phyloP scores from a whole-genome alignment of 2,888 invertebrate species.

The Drosophila nigritarsus region DNA sequence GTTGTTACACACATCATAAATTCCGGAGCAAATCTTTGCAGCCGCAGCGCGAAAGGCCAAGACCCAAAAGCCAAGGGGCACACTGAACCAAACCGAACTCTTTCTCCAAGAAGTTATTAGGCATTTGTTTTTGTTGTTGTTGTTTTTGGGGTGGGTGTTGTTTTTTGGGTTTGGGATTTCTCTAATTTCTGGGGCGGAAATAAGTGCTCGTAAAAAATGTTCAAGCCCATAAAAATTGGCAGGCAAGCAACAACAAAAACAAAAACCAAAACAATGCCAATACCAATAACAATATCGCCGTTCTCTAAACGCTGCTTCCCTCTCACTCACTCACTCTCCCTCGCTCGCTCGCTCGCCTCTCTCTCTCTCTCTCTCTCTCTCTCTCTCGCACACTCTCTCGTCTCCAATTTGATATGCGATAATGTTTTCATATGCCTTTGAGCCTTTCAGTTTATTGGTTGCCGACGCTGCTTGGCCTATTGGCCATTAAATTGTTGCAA shows the following conservation, averaged over 20 bases:
- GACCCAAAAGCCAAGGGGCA: constrained; percentile 6
- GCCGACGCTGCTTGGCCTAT: constrained; percentile 13
- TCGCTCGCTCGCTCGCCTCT: background rate
- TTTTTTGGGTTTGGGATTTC: constrained; percentile 56
- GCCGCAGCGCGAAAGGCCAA: background rate
- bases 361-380: background rate
- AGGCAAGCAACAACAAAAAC: constrained; percentile 16
- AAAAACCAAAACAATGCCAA: background rate
- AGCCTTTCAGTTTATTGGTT: constrained; percentile 54
- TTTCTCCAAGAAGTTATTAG: constrained; percentile 56
- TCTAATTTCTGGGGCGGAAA: constrained; percentile 83
- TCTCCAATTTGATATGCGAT: constrained; percentile 58
- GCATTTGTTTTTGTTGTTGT: constrained; percentile 8
- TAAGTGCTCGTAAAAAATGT: constrained; percentile 81
- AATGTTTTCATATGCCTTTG: constrained; percentile 62
- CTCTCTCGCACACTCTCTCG: background rate
- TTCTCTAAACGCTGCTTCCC: constrained; percentile 16
- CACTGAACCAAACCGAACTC: constrained; percentile 15
- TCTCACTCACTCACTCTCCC: background rate
- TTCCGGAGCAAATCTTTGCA: constrained; percentile 38
- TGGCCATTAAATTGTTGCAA: constrained; percentile 21
- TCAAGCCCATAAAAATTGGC: constrained; percentile 61
- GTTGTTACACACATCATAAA: constrained; percentile 80
- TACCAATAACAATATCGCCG: constrained; percentile 11
- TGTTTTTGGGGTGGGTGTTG: constrained; percentile 25